Conservation (phyloP, 2,797 vertebrate genomes). For the Delichon dasypus region DNA sequence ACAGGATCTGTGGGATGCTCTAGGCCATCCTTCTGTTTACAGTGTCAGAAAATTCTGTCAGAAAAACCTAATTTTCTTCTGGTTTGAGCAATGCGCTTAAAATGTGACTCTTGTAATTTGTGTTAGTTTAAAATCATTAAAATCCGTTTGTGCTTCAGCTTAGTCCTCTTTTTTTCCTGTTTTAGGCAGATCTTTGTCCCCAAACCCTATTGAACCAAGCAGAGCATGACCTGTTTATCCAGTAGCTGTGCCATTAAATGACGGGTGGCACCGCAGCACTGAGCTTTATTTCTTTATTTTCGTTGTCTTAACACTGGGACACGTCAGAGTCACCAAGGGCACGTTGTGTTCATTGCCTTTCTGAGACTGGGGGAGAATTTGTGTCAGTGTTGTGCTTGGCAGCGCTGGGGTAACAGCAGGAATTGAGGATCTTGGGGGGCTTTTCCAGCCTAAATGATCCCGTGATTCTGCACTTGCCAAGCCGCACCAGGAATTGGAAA, state of each 20-base stretch:
- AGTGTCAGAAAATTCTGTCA: neutral
- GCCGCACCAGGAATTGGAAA: neutral
- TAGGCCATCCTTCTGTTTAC: neutral
- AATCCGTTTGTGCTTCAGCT: neutral
- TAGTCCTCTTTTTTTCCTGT: neutral
- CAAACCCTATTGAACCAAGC: neutral
- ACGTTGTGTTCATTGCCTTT: accelerated
- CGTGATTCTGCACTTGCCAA: neutral
- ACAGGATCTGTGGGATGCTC: neutral
- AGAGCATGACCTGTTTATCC: neutral
- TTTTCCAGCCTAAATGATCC: neutral
- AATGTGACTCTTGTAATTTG: neutral
- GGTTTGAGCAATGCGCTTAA: neutral
- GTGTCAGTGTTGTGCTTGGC: neutral
- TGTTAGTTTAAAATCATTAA: neutral
- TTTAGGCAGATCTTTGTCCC: neutral
- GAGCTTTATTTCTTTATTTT: neutral
- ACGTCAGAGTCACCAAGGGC: neutral
- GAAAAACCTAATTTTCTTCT: neutral
- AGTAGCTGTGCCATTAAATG: neutral
- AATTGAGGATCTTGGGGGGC: accelerated
- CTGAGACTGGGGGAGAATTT: neutral
- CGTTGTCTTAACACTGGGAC: accelerated
- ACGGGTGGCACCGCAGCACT: neutral
- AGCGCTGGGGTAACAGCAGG: neutral